Evolutionary conservation across 2,797 vertebrate species (phyloP).

Genomic region (Gephyroberyx darwinii): DNA sequence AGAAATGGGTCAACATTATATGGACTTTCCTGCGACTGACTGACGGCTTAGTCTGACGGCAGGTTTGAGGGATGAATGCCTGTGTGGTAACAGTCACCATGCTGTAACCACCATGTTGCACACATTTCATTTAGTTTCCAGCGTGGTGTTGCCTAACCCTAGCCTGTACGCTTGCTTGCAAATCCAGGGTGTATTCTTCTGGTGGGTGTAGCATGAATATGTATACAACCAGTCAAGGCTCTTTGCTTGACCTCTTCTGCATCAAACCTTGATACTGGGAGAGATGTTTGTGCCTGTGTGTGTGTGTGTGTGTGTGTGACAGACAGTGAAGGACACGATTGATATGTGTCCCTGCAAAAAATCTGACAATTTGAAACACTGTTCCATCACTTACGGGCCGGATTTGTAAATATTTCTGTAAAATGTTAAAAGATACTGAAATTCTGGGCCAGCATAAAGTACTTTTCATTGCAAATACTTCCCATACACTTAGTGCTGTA

Average conservation of each 20-base stretch:
- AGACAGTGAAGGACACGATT: neutral
- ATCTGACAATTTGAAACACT: neutral
- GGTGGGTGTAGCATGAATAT: slow-evolving; percentile 60
- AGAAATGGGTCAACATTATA: neutral
- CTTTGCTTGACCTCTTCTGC: slow-evolving; percentile 50
- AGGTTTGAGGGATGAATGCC: no score
- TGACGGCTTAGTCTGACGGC: no score
- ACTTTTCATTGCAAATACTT: neutral
- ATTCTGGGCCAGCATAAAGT: neutral
- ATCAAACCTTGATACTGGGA: slow-evolving; percentile 28
- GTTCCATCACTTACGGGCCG: no score
- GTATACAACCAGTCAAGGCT: slow-evolving; percentile 28
- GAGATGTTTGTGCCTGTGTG: slow-evolving; percentile 4
- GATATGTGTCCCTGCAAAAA: neutral
- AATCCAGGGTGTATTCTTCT: slow-evolving; percentile 42
- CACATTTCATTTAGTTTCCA: neutral
- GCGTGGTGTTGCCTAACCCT: slow-evolving; percentile 7
- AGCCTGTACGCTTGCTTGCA: neutral
- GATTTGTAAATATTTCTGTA: neutral
- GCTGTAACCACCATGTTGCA: no score
- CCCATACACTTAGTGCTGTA: neutral
- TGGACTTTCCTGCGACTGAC: neutral
- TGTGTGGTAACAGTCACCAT: no score
- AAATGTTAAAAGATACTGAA: neutral
- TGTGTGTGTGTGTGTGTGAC: neutral